Base-by-base conservation (phyloP, 1,140 invertebrate genomes). In the Drosophila busckii region DNA sequence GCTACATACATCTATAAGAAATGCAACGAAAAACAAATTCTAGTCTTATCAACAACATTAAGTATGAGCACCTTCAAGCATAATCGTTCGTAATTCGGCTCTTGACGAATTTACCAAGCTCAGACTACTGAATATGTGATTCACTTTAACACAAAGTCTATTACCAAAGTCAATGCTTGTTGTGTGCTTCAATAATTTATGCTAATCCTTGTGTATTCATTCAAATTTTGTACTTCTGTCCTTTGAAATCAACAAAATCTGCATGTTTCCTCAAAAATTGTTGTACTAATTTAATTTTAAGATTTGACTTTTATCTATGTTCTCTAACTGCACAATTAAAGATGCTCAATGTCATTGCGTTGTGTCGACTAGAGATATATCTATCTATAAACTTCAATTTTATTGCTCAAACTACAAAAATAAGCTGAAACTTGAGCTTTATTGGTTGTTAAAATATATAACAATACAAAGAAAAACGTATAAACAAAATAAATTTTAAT, bases 401-500 rank as follows among this genome's bases (percentile, higher is more conserved):
- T 22, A 4, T 32, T 52, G 60, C 70, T 60, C 66, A 60, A 76
- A 31, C 15, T 53, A 32, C 52, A 66, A 59, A 45, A 22, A 38
- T 75, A 52, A 69, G 22, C 23, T 45, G 41, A 42, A 52, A 56
- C 53, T 45, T 68, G 65, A 73, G 70, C 61, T 64, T 55, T 69
- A 73, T 61, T 70, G 71, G 67, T 78, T 80, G 73, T 67, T 71
- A 50, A 54, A 70, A 41, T 6, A 37, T 8, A 49, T 54, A 8
- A 41, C 34, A 28, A 40, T 6, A 49, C 25, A 17, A 41, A 26
- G 28, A 3, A 31, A 56, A 48, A 59, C n/a, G 20, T 19, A 69
- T 48, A 50, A 59, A 23, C 8, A 34, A 54, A 78, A 52, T 40
- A 3, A 40, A 46, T 67, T 53, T 26, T 68, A 67, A 56, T 68